Conservation (phyloP, 2,113 vertebrate species). For the Orthonyx spaldingii region DNA sequence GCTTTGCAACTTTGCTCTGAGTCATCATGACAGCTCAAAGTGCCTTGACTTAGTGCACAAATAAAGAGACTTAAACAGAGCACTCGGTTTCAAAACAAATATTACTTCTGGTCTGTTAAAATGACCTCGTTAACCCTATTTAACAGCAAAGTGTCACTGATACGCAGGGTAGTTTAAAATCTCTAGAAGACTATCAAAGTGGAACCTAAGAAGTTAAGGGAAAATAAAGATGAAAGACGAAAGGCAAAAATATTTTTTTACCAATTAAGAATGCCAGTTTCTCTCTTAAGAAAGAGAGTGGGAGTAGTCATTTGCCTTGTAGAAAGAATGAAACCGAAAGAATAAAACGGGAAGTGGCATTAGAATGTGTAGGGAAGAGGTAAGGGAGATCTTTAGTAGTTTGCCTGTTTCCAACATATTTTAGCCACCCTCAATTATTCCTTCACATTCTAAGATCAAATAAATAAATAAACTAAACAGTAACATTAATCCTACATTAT, state of each 20-base stretch:
- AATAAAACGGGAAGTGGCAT: background rate
- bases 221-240: background rate
- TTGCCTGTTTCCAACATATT: background rate
- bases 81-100: background rate
- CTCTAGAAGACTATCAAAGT: background rate
- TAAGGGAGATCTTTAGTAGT: background rate
- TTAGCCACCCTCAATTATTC: background rate
- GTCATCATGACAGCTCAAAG: constrained; percentile 46
- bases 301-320: background rate
- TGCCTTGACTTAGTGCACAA: constrained; percentile 6
- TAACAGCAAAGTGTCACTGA: background rate
- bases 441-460: background rate
- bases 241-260: background rate
- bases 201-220: background rate
- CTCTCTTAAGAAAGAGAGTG: background rate
- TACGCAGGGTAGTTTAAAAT: background rate
- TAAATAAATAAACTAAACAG: background rate
- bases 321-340: background rate
- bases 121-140: background rate
- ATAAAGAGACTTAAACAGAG: constrained; percentile 40
- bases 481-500: background rate
- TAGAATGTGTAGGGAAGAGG: background rate
- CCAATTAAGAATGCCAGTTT: background rate
- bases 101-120: background rate
- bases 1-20: constrained; percentile 44